Evolutionary conservation across 2,113 vertebrate species (phyloP), one percentile per base, ranked within the genome.

Genomic region (Holacanthus passer): DNA sequence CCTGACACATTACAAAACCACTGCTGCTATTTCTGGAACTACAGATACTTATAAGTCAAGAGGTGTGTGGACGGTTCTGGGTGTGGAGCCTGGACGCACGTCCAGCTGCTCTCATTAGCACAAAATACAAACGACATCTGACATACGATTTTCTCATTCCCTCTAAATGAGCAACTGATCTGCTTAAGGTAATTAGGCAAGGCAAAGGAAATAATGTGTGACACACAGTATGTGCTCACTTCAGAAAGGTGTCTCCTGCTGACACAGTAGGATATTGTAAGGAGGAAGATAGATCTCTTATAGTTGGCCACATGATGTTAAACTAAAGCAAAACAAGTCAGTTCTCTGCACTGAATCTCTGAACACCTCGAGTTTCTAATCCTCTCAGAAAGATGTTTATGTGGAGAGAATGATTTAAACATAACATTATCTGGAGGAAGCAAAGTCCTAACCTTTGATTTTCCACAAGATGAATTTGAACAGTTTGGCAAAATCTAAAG

Each of bases 21-120:
- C 72, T 65, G 60, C 32, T 88, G 82, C 89, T 88, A 88, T 93
- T 93, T 79, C 67, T 84, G 76, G 82, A 89, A 53, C 58, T 16
- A 3, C 43, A 83, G 67, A 84, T 78, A 73, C 64, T 76, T 20
- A 45, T 47, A 79, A 83, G 73, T 81, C 62, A 32, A 83, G 76
- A 87, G 74, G 77, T 83, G 85, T 47, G 73, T 60, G 35, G 43
- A 63, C 64, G 12, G 7, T 53, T 72, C 19, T 37, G 84, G 88
- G 85, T 70, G 81, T 82, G 83, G 45, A 84, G 56, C 8, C 56
- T n/a, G 41, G 62, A 43, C 71, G 53, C 64, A 55, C 24, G 73
- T 83, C 82, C 76, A 66, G 78, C 62, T 48, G 62, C 29, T 60
- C 78, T 89, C 76, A 74, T 83, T 90, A 83, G 41, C 1, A 0